A percentile compares a stretch with the other conserved stretches of the same genome.
phyloP scores from a whole-genome alignment of 2,888 invertebrate genomes.

The Lasioglossum pauxillum region DNA sequence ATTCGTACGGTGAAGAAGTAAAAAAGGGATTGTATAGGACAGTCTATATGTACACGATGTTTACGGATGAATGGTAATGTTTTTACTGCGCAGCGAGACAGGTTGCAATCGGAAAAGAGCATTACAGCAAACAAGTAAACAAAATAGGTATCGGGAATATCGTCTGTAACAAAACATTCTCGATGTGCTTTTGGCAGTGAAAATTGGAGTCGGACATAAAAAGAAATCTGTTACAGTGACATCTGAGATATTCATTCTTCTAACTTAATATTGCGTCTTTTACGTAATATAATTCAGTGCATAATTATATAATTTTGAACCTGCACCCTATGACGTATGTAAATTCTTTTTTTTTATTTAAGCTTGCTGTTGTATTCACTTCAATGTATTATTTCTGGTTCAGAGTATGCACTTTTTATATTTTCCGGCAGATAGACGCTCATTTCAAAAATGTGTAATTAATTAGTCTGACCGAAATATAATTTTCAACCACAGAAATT shows the following conservation, averaged over 20 bases:
- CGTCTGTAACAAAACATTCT: not conserved
- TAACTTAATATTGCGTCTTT: not conserved
- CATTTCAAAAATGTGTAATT: not conserved
- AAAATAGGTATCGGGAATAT: not conserved
- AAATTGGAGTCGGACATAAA: not conserved
- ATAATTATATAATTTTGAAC: not conserved
- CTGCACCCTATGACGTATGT: not conserved
- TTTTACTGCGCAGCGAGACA: not conserved
- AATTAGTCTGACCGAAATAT: not conserved
- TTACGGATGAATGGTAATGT: not conserved
- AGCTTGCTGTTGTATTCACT: not conserved
- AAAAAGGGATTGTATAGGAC: not conserved
- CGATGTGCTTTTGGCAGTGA: not conserved
- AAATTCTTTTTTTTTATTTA: not conserved
- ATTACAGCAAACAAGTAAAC: not conserved
- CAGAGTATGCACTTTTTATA: too few species aligned
- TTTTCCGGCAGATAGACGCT: too few species aligned
- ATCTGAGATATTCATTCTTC: not conserved
- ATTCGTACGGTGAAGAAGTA: not conserved
- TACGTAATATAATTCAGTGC: not conserved
- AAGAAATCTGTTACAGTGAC: not conserved
- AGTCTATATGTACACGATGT: not conserved
- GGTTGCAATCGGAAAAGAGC: not conserved
- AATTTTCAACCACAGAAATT: not conserved
- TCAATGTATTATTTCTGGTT: not conserved